Conservation (phyloP, 2,888 invertebrate genomes). For the Watsonalla binaria region DNA sequence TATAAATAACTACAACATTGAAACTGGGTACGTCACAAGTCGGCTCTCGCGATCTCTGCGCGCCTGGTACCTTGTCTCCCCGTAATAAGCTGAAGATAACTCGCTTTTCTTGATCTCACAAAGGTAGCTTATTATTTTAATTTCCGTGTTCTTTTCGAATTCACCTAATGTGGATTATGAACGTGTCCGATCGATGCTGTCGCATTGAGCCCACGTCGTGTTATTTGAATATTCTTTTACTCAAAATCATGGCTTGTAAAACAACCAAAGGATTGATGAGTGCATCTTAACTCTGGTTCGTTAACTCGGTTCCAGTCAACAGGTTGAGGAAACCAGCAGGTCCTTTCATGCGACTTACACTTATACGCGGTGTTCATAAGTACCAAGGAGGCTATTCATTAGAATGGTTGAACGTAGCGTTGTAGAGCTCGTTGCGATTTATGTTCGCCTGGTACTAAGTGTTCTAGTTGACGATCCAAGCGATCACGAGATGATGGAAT, state of each 20-base stretch:
- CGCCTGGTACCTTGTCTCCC: constrained; percentile 70
- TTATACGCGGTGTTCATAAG: constrained; percentile 42
- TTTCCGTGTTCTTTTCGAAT: constrained; percentile 53
- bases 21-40: constrained; percentile 61
- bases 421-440: constrained; percentile 31
- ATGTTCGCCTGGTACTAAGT: constrained; percentile 62
- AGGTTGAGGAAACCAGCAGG: constrained; percentile 25
- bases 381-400: constrained; percentile 29
- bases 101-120: constrained; percentile 70
- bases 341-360: constrained; percentile 50
- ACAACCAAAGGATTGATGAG: constrained; percentile 4
- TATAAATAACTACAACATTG: constrained; percentile 40
- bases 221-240: background rate
- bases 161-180: constrained; percentile 11
- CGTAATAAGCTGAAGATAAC: constrained; percentile 78
- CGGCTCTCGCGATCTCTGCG: constrained; percentile 59
- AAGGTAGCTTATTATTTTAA: constrained; percentile 49
- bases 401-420: constrained; percentile 21
- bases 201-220: background rate
- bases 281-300: constrained; percentile 4
- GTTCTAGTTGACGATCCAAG: constrained; percentile 77
- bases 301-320: constrained; percentile 10
- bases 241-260: background rate
- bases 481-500: constrained; percentile 52
- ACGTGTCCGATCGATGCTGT: constrained; percentile 18